phyloP scores from a whole-genome alignment of 2,113 vertebrate genomes.

The Gopherus flavomarginatus region DNA sequence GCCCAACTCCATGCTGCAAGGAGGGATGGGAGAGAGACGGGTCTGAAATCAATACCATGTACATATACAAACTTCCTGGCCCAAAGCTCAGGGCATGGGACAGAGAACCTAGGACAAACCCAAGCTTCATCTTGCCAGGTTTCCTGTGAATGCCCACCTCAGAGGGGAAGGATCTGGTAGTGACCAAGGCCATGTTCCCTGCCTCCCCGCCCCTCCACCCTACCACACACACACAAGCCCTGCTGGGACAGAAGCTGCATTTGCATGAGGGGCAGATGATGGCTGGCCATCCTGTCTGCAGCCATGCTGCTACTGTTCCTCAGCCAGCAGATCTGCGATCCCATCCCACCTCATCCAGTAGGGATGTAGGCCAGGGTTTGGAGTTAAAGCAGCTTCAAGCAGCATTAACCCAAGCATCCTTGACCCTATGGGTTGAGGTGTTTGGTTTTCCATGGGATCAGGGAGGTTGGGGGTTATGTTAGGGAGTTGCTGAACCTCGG shows the following conservation, averaged over 20 bases:
- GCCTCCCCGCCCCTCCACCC: too few species aligned
- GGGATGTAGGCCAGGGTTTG: too few species aligned
- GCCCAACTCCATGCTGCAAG: background rate
- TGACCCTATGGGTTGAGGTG: background rate
- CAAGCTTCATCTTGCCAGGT: background rate
- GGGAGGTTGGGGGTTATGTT: too few species aligned
- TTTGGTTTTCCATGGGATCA: background rate
- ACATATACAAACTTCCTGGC: background rate
- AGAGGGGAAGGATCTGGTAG: background rate
- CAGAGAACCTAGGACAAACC: background rate
- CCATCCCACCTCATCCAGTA: background rate
- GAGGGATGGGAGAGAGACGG: background rate
- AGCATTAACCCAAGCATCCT: background rate
- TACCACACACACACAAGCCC: background rate
- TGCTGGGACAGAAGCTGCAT: background rate
- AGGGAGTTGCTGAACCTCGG: background rate
- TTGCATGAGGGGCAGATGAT: background rate
- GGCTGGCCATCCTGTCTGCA: background rate
- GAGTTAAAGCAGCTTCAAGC: background rate
- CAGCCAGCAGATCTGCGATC: background rate
- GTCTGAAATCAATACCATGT: background rate
- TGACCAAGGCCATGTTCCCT: background rate
- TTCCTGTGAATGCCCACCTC: background rate
- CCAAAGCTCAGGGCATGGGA: background rate
- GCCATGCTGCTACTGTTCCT: background rate